These are phyloP conservation scores for Platorchestia sp. DNA, from an alignment of 1,140 invertebrate species.

Conservation along the genomic window DNA sequence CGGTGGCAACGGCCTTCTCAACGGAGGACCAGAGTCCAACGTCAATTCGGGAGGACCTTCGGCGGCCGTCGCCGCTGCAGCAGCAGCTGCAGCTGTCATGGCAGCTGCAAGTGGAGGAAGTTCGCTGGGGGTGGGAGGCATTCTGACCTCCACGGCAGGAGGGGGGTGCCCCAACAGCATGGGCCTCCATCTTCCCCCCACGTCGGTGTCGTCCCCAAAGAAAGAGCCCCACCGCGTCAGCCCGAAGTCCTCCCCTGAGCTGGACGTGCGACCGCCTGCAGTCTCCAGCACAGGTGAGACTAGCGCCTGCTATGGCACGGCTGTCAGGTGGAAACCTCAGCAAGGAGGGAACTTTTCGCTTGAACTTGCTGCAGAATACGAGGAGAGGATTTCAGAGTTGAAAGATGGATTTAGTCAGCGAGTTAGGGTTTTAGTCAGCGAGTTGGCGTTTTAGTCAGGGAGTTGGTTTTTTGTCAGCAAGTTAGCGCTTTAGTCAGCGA, in stretches of 20 bases:
- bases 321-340: too few relatives aligned
- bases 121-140: neutral
- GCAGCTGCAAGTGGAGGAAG: conserved; percentile 24
- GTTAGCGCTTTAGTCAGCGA: too few relatives aligned
- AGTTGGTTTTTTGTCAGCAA: too few relatives aligned
- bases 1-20: conserved; percentile 10
- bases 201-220: conserved; percentile 12
- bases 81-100: neutral
- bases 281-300: conserved; percentile 22
- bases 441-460: too few relatives aligned
- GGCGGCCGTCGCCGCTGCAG: neutral
- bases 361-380: too few relatives aligned
- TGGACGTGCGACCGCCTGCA: conserved; percentile 19
- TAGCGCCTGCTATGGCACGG: too few relatives aligned
- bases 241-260: neutral
- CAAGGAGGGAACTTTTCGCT: too few relatives aligned
- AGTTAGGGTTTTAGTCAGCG: too few relatives aligned
- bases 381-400: too few relatives aligned
- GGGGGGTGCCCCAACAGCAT: neutral
- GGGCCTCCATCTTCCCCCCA: neutral
- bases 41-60: neutral
- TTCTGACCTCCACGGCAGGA: neutral
- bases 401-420: too few relatives aligned
- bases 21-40: neutral
- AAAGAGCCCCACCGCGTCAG: conserved; percentile 22